Evolutionary conservation across 2,113 vertebrate species (phyloP), one percentile per base, ranked within the genome.

Genomic region (Macrotus californicus): DNA sequence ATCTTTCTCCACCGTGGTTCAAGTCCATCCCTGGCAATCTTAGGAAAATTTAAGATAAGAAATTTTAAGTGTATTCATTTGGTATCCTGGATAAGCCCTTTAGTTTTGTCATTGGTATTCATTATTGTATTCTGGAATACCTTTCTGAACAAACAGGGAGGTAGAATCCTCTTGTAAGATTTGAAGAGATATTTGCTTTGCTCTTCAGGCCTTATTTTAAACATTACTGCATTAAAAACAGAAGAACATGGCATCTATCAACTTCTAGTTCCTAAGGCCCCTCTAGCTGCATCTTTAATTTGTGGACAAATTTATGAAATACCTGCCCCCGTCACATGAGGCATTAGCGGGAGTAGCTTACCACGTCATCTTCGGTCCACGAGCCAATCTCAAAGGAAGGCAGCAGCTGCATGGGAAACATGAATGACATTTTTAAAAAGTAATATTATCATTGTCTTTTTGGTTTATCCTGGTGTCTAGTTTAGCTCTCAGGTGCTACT

Each of bases 321-420:
- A 88, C 96, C 89, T 94, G 82, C 64, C 61, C 91, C 39, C 24
- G 1, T 34, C 3, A 36, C 0, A 0, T 2, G 24, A 84, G 54
- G 52, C 80, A 15, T 91, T 75, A 95, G 93, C 85, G 95, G 56
- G 97, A 91, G 88, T 95, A 84, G 98, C 99, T 99, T 98, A 99
- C 99, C 99, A 99, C 99, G 87, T 99, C 99, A 83, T 99, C 99
- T 97, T 99, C 99, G 0, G 99, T 99, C 99, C 99, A 99, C 3
- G 99, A 97, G 94, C 99, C 98, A 96, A 99, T 99, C 97, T 99
- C 99, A 97, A 99, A 99, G 90, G 99, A 99, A 95, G 99, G 99
- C 97, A 99, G 99, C 98, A 99, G 97, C 99, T 99, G 98, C 34
- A 75, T 95, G 95, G 98, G 96, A 98, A 97, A 98, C 72, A 98